Evolutionary conservation across 1,140 invertebrate genomes (phyloP), one percentile per base, ranked within the genome.

Genomic region (Sycobia sp.): DNA sequence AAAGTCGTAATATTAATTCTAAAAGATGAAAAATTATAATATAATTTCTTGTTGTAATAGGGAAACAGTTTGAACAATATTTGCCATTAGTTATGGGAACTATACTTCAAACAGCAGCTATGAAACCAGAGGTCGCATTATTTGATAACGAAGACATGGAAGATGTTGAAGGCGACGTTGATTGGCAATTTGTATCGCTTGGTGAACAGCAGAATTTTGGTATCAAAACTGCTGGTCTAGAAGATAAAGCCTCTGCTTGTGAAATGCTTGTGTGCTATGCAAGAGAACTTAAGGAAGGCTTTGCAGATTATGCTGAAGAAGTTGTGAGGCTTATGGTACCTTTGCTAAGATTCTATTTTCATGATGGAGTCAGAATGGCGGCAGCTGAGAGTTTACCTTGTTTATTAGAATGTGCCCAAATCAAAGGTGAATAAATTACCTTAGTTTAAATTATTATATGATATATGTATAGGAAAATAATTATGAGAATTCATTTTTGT

Each of bases 191-290:
- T 80, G 93, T 99, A 20, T 95, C 93, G 13, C 85, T 99, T 5
- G 96, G 96, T 4, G 96, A 99, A 75, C 94, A 97, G 79, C 93
- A 96, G 75, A 96, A 95, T 76, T 95, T 95, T 76, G 94, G 93
- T 43, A 94, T 96, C 39, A 89, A 91, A 72, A 96, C 94, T 32
- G 91, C 92, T 43, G 91, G 95, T 66, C 84, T 99, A 57, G 98
- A 99, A 81, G 97, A 99, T 72, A 99, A 99, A 79, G 95, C 96
- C 0, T 97, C 95, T 1, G 98, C 98, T 0, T 99, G 97, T 77
- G 96, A 98, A 78, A 99, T 99, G 97, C 83, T 99, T 9, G 96
- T 99, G 9, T 99, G 97, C 79, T 99, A 99, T 78, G 97, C 97
- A 0, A 86, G 95, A 23, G 97, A 99, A 82, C 83, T 99, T 20